Percentiles rank a stretch among this genome's conserved stretches.
phyloP scores from a whole-genome alignment of 2,888 invertebrate species.

The Megastigmus dorsalis region DNA sequence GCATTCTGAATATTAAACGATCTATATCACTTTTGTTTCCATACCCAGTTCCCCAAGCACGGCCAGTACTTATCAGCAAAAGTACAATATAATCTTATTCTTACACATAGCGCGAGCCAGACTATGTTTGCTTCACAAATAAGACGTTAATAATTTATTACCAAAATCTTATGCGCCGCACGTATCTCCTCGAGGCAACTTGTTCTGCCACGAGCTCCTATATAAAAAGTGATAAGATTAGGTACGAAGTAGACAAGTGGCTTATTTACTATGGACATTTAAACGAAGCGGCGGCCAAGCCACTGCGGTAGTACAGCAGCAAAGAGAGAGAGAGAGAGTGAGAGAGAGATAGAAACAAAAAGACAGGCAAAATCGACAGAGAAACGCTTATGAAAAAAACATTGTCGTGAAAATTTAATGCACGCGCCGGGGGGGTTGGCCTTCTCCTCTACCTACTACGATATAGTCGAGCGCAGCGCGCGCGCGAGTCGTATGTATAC shows the following conservation, averaged over 20 bases:
- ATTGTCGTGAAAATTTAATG: conserved; percentile 39
- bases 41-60: too few species aligned
- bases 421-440: not conserved
- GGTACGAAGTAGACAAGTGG: conserved; percentile 47
- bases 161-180: conserved; percentile 30
- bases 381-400: conserved; percentile 42
- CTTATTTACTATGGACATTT: conserved; percentile 39
- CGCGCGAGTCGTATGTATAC: not conserved
- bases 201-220: conserved; percentile 13
- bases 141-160: conserved; percentile 40
- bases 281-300: conserved; percentile 26
- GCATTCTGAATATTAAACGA: too few species aligned
- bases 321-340: not conserved
- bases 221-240: conserved; percentile 49
- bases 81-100: conserved; percentile 15
- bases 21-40: too few species aligned
- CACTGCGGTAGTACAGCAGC: not conserved
- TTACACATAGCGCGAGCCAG: not conserved
- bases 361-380: conserved; percentile 21
- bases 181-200: conserved; percentile 33
- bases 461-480: not conserved
- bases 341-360: not conserved
- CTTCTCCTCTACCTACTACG: too few species aligned
- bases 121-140: conserved; percentile 46
- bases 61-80: not conserved